phyloP scores from a whole-genome alignment of 2,113 vertebrate species.

The Bubo blakistoni region DNA sequence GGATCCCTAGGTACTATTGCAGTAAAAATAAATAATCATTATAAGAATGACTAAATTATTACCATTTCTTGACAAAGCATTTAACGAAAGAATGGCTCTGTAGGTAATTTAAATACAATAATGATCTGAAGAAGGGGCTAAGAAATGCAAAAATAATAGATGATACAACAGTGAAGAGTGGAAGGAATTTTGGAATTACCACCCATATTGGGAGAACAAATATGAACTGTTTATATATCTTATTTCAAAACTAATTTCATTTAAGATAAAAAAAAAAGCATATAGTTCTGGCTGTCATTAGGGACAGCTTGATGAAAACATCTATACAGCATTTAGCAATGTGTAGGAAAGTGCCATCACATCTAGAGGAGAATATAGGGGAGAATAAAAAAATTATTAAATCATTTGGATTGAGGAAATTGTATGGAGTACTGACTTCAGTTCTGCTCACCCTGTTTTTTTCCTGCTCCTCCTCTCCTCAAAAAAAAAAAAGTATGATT shows the following conservation, averaged over 20 bases:
- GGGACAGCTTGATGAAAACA: not conserved
- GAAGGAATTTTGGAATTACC: not conserved
- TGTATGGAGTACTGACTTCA: not conserved
- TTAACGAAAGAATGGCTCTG: not conserved
- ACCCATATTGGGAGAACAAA: not conserved
- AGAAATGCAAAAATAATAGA: not conserved
- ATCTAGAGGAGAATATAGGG: not conserved
- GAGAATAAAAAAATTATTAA: not conserved
- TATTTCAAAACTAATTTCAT: not conserved
- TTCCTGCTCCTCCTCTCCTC: not conserved
- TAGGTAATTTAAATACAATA: not conserved
- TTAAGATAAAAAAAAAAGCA: not conserved
- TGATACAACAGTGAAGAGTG: not conserved
- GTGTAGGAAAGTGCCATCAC: not conserved
- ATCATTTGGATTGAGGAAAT: not conserved
- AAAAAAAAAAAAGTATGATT: not conserved
- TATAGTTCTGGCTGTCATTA: not conserved
- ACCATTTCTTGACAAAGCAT: not conserved
- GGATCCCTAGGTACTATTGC: not conserved
- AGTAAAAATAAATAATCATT: not conserved
- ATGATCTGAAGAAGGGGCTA: not conserved
- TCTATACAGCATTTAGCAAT: not conserved
- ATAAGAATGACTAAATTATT: not conserved
- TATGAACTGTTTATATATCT: not conserved
- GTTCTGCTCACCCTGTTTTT: not conserved